Evolutionary conservation across 2,113 vertebrate species (phyloP).

Genomic region (Vulpes lagopus): DNA sequence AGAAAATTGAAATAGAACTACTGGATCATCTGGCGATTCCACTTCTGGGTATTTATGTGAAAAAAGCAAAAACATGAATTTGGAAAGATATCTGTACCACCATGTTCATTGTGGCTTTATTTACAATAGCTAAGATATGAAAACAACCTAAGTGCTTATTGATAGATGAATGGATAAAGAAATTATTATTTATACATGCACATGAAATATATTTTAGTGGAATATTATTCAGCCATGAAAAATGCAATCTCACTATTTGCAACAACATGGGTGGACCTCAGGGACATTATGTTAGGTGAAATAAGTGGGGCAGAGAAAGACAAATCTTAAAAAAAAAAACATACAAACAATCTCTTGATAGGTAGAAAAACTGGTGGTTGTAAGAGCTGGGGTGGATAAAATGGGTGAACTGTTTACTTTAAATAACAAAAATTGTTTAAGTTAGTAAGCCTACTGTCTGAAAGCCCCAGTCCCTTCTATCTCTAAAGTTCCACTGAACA

Average conservation of each 20-base stretch:
- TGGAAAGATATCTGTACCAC: neutral
- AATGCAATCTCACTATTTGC: neutral
- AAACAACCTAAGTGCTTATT: neutral
- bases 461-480: neutral
- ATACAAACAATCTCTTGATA: neutral
- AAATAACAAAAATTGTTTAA: neutral
- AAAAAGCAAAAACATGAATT: neutral
- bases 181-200: neutral
- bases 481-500: slow-evolving; percentile 2
- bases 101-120: neutral
- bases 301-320: neutral
- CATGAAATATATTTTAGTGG: neutral
- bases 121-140: neutral
- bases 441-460: neutral
- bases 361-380: neutral
- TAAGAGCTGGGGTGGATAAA: neutral
- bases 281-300: neutral
- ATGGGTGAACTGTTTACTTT: neutral
- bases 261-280: neutral
- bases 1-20: neutral
- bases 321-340: neutral
- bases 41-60: neutral
- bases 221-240: neutral
- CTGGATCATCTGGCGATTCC: neutral
- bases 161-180: neutral